Evolutionary conservation across 2,113 vertebrate genomes (phyloP).

Genomic region (Pan troglodytes): NHGRI_mPanTro3-v2.1_pri NC_072418.2:36718001-36718500

Average conservation of each 20-base stretch:
- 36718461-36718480: not conserved
- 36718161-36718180: not conserved
- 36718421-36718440: not conserved
- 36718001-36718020: too few relatives aligned
- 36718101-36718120: not conserved
- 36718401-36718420: not conserved
- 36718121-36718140: not conserved
- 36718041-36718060: too few relatives aligned
- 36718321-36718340: not conserved
- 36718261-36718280: not conserved
- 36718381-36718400: not conserved
- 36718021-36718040: too few relatives aligned
- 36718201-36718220: not conserved
- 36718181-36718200: not conserved
- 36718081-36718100: too few relatives aligned
- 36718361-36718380: not conserved
- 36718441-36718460: not conserved
- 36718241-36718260: constrained; percentile 12
- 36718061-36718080: too few relatives aligned
- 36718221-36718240: not conserved
- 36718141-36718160: not conserved
- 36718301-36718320: not conserved
- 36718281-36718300: not conserved
- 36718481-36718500: not conserved
- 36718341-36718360: not conserved